These are phyloP conservation scores for Rhyzopertha dominica DNA, from an alignment of 1,140 invertebrate genomes.

Conservation along the genomic window DNA sequence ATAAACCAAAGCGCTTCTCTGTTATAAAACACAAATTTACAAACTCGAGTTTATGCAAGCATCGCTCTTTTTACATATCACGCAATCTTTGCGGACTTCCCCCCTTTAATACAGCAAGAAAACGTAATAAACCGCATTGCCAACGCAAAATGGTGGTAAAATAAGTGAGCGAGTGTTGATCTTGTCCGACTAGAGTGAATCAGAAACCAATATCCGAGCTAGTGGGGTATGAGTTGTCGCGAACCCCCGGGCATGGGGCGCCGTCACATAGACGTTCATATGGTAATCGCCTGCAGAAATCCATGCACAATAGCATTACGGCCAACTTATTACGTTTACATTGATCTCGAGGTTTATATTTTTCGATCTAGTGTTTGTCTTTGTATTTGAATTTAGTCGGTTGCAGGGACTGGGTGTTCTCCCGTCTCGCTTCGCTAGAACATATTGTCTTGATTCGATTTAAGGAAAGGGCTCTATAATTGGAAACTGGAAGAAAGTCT, in stretches of 20 bases:
- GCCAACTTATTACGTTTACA: conserved; percentile 47
- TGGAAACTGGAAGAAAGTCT: too few species aligned
- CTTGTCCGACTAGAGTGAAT: conserved; percentile 44
- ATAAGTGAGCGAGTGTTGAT: conserved; percentile 40
- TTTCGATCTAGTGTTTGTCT: conserved; percentile 41
- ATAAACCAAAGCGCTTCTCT: too few species aligned
- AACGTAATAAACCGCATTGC: too few species aligned
- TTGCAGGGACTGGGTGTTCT: too few species aligned
- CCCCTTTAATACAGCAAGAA: too few species aligned
- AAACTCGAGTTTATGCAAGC: too few species aligned
- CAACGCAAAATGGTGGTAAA: too few species aligned
- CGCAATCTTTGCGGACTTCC: too few species aligned
- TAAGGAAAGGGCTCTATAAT: background rate
- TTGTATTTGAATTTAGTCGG: conserved; percentile 43
- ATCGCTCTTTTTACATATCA: too few species aligned
- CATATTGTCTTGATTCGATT: background rate
- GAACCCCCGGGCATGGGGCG: conserved; percentile 21
- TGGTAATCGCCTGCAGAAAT: conserved; percentile 46
- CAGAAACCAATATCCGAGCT: conserved; percentile 45
- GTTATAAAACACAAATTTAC: too few species aligned
- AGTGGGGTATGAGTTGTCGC: conserved; percentile 32
- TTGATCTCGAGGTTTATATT: conserved; percentile 46
- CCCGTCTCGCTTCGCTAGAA: too few species aligned
- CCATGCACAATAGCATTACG: conserved; percentile 45
- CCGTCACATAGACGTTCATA: conserved; percentile 35